Evolutionary conservation across 2,888 invertebrate species (phyloP).

Genomic region (Conops quadrifasciatus): DNA sequence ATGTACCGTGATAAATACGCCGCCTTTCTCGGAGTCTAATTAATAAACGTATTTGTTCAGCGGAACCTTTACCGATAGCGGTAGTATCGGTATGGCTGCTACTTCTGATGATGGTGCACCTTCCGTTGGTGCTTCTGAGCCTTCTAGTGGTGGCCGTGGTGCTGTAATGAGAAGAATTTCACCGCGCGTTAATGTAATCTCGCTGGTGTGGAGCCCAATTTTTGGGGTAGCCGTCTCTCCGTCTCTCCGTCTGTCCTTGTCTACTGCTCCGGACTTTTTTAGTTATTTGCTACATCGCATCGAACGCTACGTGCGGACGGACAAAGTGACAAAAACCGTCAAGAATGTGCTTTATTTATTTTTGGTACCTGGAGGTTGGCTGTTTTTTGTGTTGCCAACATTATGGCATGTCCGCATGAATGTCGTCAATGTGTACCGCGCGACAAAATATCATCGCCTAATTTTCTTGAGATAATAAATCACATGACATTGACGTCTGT

Average conservation of each 20-base stretch:
- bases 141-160: too few species aligned
- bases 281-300: too few species aligned
- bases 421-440: conserved; percentile 13
- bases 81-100: too few species aligned
- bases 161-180: too few species aligned
- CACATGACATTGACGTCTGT: conserved; percentile 32
- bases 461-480: conserved; percentile 35
- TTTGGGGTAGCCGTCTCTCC: not conserved
- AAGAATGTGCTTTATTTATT: conserved; percentile 25
- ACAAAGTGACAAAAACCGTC: conserved; percentile 12
- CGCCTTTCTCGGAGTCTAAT: conserved; percentile 15
- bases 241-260: too few species aligned
- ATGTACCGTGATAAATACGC: not conserved
- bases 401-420: conserved; percentile 8
- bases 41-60: conserved; percentile 2
- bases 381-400: conserved; percentile 8
- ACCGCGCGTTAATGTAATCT: conserved; percentile 32
- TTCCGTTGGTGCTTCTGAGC: not conserved
- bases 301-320: conserved; percentile 4
- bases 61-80: not conserved
- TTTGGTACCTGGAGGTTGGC: not conserved
- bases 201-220: conserved; percentile 9
- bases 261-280: too few species aligned
- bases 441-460: conserved; percentile 27
- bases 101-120: not conserved